These are phyloP conservation scores for Recurvirostra avosetta DNA, from an alignment of 2,113 vertebrate genomes.

Conservation along the genomic window DNA sequence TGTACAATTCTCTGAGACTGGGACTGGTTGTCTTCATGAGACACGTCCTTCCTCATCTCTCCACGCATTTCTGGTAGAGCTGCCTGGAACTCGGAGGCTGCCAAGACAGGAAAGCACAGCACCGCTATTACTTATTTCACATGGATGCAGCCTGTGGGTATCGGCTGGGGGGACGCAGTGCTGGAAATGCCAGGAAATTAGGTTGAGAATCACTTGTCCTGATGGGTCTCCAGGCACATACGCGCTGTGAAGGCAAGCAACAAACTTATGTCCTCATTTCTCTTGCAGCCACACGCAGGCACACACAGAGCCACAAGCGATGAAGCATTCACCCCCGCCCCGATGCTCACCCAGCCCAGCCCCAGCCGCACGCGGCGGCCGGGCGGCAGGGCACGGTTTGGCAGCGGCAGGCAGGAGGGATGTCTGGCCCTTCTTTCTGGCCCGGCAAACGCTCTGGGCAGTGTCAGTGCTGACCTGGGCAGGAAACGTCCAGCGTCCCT, in stretches of 20 bases:
- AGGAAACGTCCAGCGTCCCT: neutral
- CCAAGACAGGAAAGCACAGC: neutral
- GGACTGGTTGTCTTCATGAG: neutral
- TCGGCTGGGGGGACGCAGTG: fast-evolving
- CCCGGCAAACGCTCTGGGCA: too few species aligned
- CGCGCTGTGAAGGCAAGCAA: fast-evolving
- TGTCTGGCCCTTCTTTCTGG: neutral
- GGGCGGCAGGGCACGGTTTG: neutral
- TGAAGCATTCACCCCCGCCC: neutral
- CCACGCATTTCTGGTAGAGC: neutral
- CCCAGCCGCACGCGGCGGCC: fast-evolving
- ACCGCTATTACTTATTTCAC: neutral
- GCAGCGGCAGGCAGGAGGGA: neutral
- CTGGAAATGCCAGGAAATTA: neutral
- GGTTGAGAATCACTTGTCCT: neutral
- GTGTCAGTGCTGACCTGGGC: fast-evolving
- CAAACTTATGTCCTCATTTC: neutral
- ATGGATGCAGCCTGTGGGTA: neutral
- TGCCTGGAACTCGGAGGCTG: neutral
- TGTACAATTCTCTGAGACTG: neutral
- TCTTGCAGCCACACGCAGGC: neutral
- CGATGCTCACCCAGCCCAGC: neutral
- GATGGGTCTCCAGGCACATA: neutral
- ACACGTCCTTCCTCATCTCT: neutral
- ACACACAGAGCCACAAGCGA: neutral